A percentile compares a stretch with the other conserved stretches of the same genome.
phyloP scores from a whole-genome alignment of 2,797 vertebrate genomes.

The Rhinophrynus dorsalis region DNA sequence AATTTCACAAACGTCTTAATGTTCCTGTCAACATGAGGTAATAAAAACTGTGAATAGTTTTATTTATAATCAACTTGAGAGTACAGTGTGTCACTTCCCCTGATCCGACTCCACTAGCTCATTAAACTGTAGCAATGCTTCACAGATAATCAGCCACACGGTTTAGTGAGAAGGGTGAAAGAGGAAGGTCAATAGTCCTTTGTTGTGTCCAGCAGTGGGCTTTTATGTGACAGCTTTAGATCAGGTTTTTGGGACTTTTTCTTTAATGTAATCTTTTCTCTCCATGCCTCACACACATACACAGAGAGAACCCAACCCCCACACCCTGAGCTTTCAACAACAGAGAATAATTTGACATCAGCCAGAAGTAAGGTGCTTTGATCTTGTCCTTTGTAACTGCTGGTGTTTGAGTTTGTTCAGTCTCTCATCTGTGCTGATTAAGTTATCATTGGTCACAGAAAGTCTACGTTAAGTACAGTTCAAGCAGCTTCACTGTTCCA shows the following conservation, averaged over 20 bases:
- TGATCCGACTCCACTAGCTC: too few species aligned
- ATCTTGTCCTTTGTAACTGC: constrained; percentile 36
- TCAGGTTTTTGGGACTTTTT: constrained; percentile 6
- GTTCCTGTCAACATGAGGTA: too few species aligned
- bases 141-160: too few species aligned
- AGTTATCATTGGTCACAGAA: constrained; percentile 17
- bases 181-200: not conserved
- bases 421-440: constrained; percentile 8
- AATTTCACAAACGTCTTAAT: too few species aligned
- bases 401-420: constrained; percentile 5
- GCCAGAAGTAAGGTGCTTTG: constrained; percentile 36
- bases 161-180: too few species aligned
- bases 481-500: not conserved
- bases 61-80: too few species aligned
- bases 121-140: too few species aligned
- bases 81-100: too few species aligned
- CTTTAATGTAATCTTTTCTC: constrained; percentile 31
- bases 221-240: constrained; percentile 23
- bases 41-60: too few species aligned
- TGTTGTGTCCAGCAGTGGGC: constrained; percentile 11
- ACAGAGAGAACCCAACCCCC: not conserved
- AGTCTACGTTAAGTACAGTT: not conserved
- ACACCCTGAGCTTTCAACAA: constrained; percentile 13
- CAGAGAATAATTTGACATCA: constrained; percentile 28
- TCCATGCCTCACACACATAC: constrained; percentile 12